A percentile compares a stretch with the other conserved stretches of the same genome.
These are phyloP conservation scores for Mastomys natalensis DNA, from an alignment of 2,113 vertebrate species.

Conservation along the genomic window DNA sequence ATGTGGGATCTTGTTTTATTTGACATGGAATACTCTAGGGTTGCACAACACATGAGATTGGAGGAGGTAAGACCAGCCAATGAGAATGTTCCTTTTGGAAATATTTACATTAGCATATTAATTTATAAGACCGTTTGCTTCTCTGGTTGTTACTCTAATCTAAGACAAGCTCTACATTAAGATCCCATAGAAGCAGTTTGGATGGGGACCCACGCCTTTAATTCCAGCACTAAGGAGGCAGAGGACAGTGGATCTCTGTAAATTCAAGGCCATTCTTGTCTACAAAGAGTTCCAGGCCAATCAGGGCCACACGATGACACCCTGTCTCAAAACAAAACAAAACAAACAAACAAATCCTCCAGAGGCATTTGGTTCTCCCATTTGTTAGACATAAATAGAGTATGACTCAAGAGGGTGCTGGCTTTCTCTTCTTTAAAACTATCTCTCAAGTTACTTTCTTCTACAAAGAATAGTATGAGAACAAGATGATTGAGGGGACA, in stretches of 20 bases:
- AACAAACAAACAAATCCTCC: not conserved
- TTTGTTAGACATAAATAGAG: not conserved
- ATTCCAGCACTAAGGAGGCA: not conserved
- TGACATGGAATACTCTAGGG: not conserved
- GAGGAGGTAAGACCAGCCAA: not conserved
- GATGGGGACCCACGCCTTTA: not conserved
- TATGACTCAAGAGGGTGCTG: not conserved
- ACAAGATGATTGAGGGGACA: not conserved
- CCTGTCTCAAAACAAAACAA: not conserved
- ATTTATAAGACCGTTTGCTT: constrained; percentile 21
- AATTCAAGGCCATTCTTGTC: not conserved
- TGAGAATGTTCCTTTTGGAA: not conserved
- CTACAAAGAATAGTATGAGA: not conserved
- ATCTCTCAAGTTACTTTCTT: not conserved
- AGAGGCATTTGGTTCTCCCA: not conserved
- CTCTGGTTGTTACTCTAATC: constrained; percentile 36
- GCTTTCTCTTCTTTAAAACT: constrained; percentile 7
- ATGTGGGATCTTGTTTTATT: not conserved
- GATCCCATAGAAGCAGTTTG: not conserved
- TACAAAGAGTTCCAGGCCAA: not conserved
- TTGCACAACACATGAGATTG: not conserved
- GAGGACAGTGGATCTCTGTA: not conserved
- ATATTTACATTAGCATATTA: constrained; percentile 8
- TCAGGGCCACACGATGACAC: not conserved
- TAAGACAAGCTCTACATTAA: constrained; percentile 7